These are phyloP conservation scores for Podarcis cretensis DNA, from an alignment of 2,113 vertebrate genomes.

Conservation along the genomic window DNA sequence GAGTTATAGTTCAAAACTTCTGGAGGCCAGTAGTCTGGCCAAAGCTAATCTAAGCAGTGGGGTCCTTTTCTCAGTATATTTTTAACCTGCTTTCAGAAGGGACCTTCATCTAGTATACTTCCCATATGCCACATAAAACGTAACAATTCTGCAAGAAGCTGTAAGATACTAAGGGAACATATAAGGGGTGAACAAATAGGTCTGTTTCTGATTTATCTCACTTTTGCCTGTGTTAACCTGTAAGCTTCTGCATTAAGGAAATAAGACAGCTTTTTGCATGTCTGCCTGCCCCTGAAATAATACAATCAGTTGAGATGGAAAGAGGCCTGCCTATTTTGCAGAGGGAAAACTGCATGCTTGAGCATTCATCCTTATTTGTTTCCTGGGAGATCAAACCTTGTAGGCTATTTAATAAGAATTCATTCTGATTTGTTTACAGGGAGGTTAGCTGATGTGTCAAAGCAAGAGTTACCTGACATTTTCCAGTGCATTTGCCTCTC, in stretches of 20 bases:
- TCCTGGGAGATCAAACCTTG: no score
- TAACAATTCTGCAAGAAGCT: not conserved
- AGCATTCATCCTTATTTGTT: no score
- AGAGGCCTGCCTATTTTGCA: not conserved
- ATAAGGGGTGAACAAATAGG: not conserved
- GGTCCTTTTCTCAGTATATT: rapidly evolving
- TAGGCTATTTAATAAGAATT: no score
- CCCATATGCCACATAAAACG: not conserved
- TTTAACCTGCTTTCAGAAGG: not conserved
- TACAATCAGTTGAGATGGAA: not conserved
- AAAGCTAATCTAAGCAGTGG: not conserved
- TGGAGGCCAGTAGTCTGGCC: no score
- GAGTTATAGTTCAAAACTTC: no score
- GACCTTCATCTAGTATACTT: not conserved
- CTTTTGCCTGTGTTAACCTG: not conserved
- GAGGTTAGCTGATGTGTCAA: no score
- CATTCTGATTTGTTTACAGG: no score
- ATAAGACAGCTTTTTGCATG: not conserved
- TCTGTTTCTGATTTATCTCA: not conserved
- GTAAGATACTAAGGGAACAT: not conserved
- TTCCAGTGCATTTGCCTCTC: no score
- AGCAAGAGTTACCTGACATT: no score
- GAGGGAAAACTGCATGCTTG: not conserved
- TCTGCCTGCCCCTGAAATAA: not conserved
- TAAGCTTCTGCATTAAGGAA: not conserved